These are phyloP conservation scores for Hemiprocne comata DNA, from an alignment of 2,113 vertebrate species.

Conservation along the genomic window DNA sequence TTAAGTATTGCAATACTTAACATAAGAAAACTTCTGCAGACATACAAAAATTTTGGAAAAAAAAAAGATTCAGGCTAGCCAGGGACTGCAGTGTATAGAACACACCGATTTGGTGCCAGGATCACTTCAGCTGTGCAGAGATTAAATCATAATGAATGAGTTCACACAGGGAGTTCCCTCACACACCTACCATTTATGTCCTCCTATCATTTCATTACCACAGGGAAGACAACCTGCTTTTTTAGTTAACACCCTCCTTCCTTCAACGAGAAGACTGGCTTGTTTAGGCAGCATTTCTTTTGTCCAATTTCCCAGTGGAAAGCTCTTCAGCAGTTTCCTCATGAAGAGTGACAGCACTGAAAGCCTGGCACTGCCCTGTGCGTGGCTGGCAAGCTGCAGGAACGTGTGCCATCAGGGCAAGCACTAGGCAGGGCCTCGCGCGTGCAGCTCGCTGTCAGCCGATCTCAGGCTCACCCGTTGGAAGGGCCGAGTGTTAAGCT, in stretches of 20 bases:
- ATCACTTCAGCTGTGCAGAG: slow-evolving; percentile 3
- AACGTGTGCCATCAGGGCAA: not conserved
- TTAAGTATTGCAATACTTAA: not conserved
- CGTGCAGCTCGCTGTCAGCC: not conserved
- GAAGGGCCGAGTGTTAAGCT: not conserved
- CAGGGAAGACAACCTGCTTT: not conserved
- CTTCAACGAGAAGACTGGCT: not conserved
- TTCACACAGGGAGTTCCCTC: not conserved
- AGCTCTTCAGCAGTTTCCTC: not conserved
- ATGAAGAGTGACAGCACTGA: not conserved
- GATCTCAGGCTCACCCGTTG: not conserved
- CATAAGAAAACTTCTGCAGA: not conserved
- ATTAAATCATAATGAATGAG: not conserved
- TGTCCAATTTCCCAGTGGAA: not conserved
- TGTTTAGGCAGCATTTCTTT: not conserved
- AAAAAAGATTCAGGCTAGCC: not conserved
- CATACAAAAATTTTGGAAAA: not conserved
- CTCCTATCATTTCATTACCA: not conserved
- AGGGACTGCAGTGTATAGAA: not conserved
- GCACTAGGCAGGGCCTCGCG: accelerated
- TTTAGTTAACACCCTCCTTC: not conserved
- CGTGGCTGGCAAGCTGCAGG: accelerated
- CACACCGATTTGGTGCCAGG: not conserved
- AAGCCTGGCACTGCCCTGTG: not conserved
- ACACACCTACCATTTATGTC: not conserved